Base-by-base conservation (phyloP, 2,797 vertebrate species). In the Pangasius macronema region DNA sequence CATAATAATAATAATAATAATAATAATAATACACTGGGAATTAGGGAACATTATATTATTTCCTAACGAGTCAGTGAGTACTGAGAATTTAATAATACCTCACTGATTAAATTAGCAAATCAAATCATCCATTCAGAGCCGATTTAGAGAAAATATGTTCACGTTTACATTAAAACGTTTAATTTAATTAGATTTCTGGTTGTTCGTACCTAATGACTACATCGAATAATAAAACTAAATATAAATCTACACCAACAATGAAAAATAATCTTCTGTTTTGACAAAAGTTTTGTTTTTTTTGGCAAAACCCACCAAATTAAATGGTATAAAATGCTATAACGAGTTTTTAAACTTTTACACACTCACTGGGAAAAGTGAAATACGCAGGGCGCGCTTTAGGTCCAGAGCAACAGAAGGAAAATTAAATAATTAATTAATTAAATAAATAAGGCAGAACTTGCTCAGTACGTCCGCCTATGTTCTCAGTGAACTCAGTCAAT, bases 71-170 rank as follows among this genome's bases (percentile, higher is more conserved):
- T 81, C 33, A 24, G 13, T 57, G 53, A 80, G 30, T 42, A 18
- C 22, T 42, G 11, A 16, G 33, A 59, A 59, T 81, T 27, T 61
- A 33, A 13, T 59, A 5, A 55, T 22, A 55, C 3, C 42, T 36
- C 8, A 24, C 70, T 46, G 42, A 73, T 72, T 73, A 10, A 73
- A 51, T 76, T 76, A 59, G 4, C 55, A 81, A 81, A 80, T 59
- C 18, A 57, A 79, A 36, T 22, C 76, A 57, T 36, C 30, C 33
- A 59, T 42, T 80, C 13, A 39, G 42, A 81, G 27, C 13, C 77
- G 14, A 5, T 79, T 79, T 57, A 27, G 55, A 59, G 3, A 39
- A 59, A 59, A 59, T 3, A 39, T 57, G 39, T 39, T 42, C 55
- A 59, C 27, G 1, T 22, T 18, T 11, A 3, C 16, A 30, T 55